Base-by-base conservation (phyloP, 2,113 vertebrate genomes). In the Echinops telfairi region DNA sequence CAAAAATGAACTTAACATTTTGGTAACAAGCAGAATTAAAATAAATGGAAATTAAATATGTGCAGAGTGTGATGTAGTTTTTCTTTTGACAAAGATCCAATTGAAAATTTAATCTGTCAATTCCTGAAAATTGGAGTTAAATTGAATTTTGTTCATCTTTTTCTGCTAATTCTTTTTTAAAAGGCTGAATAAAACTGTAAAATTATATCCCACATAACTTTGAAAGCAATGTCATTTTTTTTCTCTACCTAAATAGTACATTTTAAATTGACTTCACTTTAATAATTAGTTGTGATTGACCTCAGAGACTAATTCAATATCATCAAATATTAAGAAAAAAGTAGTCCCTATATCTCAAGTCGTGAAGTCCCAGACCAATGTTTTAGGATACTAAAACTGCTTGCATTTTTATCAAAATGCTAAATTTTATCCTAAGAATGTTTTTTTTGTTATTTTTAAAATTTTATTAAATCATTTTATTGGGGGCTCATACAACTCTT, bases 191-290 rank as follows among this genome's bases (percentile, higher is more conserved):
- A 64, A 86, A 25, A 53, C 15, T 68, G 66, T 33, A 31, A 15
- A 83, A 66, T 83, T 88, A 78, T 40, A 66, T 40, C 33, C 3
- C 47, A 83, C 25, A 86, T 16, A 68, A 71, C 14, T 86, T 57
- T 47, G 2, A 68, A 71, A 86, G 14, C 11, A 86, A n/a, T n/a
- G n/a, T 4, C 91, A 12, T 23, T 11, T 88, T 81, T 62, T 71
- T 62, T 14, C 76, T 31, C 7, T 92, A 43, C 15, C 7, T 66
- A 92, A 90, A 85, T 92, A 64, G 83, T 96, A 93, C 5, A 66
- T 70, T 83, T 93, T 47, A 79, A 90, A 60, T 80, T 86, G 62
- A 7, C 15, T 92, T 96, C 20, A 82, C 40, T 40, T 40, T 40
- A 40, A 40, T 40, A 40, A 40, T 40, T 40, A 40, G 40, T 40